A percentile compares a stretch with the other conserved stretches of the same genome.
Conservation (phyloP, 2,797 vertebrate genomes). For the Ispidina picta region DNA sequence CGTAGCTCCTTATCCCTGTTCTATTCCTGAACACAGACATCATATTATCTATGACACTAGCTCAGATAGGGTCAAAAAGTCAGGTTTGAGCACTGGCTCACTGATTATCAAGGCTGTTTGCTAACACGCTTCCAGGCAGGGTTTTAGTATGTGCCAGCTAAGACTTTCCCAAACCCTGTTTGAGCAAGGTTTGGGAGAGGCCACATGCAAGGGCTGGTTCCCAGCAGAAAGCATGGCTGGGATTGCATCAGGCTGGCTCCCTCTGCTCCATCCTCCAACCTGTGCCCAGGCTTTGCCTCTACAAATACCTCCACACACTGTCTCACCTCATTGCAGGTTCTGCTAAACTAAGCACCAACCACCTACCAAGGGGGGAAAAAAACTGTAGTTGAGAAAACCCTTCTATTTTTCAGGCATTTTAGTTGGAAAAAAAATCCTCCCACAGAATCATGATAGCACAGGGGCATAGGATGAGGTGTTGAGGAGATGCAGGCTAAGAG, state of each 20-base stretch:
- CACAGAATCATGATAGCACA: not conserved
- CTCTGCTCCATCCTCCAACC: not conserved
- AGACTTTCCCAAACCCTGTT: not conserved
- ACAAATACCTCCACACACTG: not conserved
- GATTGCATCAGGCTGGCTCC: not conserved
- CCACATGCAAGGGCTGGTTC: rapidly evolving
- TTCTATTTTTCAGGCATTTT: not conserved
- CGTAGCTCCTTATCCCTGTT: not conserved
- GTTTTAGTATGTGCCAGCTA: not conserved
- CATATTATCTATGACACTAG: not conserved
- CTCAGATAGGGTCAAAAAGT: not conserved
- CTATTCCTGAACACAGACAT: not conserved
- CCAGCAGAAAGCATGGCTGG: not conserved
- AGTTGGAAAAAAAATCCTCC: not conserved
- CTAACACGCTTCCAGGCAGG: not conserved
- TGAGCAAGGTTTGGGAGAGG: not conserved
- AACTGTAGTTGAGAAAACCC: not conserved
- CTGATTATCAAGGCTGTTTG: not conserved
- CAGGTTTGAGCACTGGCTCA: not conserved
- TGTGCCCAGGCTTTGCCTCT: not conserved
- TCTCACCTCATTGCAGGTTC: not conserved
- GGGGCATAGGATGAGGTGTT: not conserved
- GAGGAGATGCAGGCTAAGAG: not conserved
- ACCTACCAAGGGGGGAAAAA: not conserved
- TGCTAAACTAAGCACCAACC: not conserved